phyloP scores from a whole-genome alignment of 2,797 vertebrate species.

The Semaprochilodus insignis region DNA sequence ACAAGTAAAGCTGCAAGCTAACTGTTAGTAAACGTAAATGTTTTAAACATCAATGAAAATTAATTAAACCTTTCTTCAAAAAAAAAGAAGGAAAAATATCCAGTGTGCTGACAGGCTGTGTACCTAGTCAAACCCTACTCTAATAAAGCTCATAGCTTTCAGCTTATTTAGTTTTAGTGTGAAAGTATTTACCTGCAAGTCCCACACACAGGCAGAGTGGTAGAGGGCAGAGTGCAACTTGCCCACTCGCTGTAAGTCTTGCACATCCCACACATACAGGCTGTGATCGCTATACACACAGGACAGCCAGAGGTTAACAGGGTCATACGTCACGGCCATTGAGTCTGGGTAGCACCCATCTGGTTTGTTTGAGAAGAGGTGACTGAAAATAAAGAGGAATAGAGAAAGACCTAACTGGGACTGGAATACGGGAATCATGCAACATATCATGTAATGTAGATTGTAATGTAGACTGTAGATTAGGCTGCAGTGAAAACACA shows the following conservation, averaged over 20 bases:
- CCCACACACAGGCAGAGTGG: constrained; percentile 93
- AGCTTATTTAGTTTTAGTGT: not conserved
- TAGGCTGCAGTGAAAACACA: not conserved
- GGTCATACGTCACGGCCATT: constrained; percentile 90
- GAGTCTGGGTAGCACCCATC: constrained; percentile 86
- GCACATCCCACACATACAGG: constrained; percentile 94
- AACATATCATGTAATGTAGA: no score
- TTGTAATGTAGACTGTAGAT: not conserved
- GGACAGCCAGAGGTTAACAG: constrained; percentile 87
- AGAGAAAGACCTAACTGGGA: not conserved
- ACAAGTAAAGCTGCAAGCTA: no score
- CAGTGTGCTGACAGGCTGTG: not conserved
- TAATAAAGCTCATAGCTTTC: no score
- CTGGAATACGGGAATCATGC: not conserved
- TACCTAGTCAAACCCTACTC: no score
- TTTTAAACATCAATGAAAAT: no score
- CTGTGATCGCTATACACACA: constrained; percentile 97
- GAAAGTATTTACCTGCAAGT: constrained; percentile 85
- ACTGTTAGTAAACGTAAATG: no score
- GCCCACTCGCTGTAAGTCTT: constrained; percentile 87
- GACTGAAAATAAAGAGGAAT: constrained; percentile 70
- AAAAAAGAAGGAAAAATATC: not conserved
- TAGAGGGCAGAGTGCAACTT: constrained; percentile 93
- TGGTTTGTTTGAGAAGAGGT: constrained; percentile 77
- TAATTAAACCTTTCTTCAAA: no score